These are phyloP conservation scores for Bradypus variegatus DNA, from an alignment of 2,797 vertebrate genomes.

Conservation along the genomic window DNA sequence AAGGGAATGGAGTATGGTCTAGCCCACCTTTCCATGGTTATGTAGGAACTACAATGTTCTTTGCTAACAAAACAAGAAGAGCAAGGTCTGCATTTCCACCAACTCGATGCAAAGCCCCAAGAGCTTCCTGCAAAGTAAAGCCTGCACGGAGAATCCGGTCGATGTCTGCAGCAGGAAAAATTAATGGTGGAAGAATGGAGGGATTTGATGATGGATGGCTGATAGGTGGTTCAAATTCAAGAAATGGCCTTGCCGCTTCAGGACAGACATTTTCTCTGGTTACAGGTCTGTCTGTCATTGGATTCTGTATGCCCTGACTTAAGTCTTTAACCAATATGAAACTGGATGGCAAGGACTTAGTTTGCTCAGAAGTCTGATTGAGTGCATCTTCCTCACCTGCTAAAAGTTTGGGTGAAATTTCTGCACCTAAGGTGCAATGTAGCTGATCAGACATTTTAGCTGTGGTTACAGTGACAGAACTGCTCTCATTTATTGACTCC, in stretches of 20 bases:
- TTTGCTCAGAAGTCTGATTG: slow-evolving; percentile 1
- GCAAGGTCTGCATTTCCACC: slow-evolving; percentile 90
- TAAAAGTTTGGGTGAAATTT: slow-evolving; percentile 24
- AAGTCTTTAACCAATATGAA: neutral
- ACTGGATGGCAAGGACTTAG: neutral
- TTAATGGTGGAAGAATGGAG: slow-evolving; percentile 60
- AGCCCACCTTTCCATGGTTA: slow-evolving; percentile 69
- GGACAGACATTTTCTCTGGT: slow-evolving; percentile 39
- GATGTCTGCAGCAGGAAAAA: slow-evolving; percentile 82
- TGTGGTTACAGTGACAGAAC: neutral
- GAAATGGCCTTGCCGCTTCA: slow-evolving; percentile 40
- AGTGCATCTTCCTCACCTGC: neutral
- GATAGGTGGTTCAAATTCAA: slow-evolving; percentile 31
- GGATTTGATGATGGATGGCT: slow-evolving; percentile 47
- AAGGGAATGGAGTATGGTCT: slow-evolving; percentile 50
- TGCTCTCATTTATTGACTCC: neutral
- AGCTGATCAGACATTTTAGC: slow-evolving; percentile 17
- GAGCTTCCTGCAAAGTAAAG: slow-evolving; percentile 87
- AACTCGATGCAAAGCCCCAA: slow-evolving; percentile 87
- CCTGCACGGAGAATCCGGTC: slow-evolving; percentile 87
- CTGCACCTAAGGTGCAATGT: slow-evolving; percentile 22
- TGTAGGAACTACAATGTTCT: slow-evolving; percentile 92
- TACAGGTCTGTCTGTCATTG: neutral
- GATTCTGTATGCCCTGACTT: neutral
- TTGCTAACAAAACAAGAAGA: slow-evolving; percentile 90